A percentile compares a stretch with the other conserved stretches of the same genome.
Evolutionary conservation across 1,140 invertebrate genomes (phyloP).

Genomic region (Drosophila elegans): DNA sequence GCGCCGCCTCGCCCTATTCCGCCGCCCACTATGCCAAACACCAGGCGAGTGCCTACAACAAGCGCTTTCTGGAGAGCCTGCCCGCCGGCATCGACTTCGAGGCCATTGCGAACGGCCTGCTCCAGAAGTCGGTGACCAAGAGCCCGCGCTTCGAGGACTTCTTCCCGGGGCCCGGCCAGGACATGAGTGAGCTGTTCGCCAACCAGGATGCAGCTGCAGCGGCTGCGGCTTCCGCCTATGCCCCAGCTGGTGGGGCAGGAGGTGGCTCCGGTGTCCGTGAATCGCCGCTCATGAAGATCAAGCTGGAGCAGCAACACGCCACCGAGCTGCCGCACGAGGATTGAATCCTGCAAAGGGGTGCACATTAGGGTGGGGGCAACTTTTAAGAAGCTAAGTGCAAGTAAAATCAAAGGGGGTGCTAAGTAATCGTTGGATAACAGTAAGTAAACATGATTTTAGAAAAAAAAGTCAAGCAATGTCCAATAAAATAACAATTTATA

Average conservation of each 20-base stretch:
- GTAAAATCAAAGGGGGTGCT: conserved; percentile 42
- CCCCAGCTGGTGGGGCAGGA: conserved; percentile 24
- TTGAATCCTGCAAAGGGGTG: conserved; percentile 52
- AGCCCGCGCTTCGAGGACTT: conserved; percentile 85
- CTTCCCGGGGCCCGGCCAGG: conserved; percentile 82
- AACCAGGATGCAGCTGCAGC: conserved; percentile 86
- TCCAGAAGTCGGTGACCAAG: conserved; percentile 80
- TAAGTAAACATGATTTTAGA: conserved; percentile 13
- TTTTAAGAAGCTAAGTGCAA: neutral
- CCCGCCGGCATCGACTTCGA: conserved; percentile 81
- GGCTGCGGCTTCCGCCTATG: conserved; percentile 64
- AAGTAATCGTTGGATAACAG: conserved; percentile 27
- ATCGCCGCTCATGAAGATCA: conserved; percentile 81
- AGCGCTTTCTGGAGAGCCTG: conserved; percentile 76
- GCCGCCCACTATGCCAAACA: conserved; percentile 69
- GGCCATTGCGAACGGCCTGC: conserved; percentile 77
- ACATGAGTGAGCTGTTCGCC: conserved; percentile 88
- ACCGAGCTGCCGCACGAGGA: conserved; percentile 80
- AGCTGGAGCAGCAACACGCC: conserved; percentile 78
- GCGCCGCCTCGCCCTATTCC: conserved; percentile 69
- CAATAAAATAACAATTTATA: no score
- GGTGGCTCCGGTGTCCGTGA: conserved; percentile 45
- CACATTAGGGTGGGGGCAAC: conserved; percentile 8
- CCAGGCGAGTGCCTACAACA: conserved; percentile 72
- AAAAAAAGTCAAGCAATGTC: no score